Evolutionary conservation across 2,888 invertebrate genomes (phyloP), one percentile per base, ranked within the genome.

Genomic region (Seira sanloemensis): DNA sequence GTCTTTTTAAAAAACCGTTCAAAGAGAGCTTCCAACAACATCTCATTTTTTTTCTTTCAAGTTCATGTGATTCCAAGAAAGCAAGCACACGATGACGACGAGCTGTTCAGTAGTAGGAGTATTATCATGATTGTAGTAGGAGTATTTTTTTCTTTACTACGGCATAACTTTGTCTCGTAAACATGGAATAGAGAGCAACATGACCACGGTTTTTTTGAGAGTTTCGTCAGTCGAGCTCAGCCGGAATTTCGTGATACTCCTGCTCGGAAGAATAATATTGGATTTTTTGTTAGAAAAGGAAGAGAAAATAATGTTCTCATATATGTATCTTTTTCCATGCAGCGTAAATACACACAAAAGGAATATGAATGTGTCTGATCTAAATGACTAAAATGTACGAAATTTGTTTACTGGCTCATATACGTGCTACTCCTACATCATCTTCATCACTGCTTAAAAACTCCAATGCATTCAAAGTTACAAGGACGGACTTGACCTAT

Each of bases 401-500:
- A 37, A 37, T 37, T 37, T 37, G n/a, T 37, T 12, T 37, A 37
- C 37, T 37, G 37, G 5, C 4, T 37, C 37, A 37, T 37, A 37
- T 12, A 37, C 4, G 37, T 37, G 12, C n/a, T n/a, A n/a, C n/a
- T n/a, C n/a, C n/a, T n/a, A n/a, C n/a, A n/a, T n/a, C n/a, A n/a
- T n/a, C n/a, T n/a, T n/a, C n/a, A n/a, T n/a, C n/a, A n/a, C n/a
- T n/a, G n/a, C n/a, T n/a, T n/a, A n/a, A n/a, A n/a, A n/a, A n/a
- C n/a, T n/a, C n/a, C n/a, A n/a, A n/a, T 37, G 37, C 37, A 37
- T 37, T 37, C 5, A 12, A 37, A 37, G 12, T 4, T 27, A 37
- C 46, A 76, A 68, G 25, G 68, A 54, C 68, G 77, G 58, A 68
- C 77, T 54, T 77, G 77, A 77, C 77, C 77, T 77, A 77, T 77